phyloP scores from a whole-genome alignment of 2,113 vertebrate genomes.

The Siniperca knerii region DNA sequence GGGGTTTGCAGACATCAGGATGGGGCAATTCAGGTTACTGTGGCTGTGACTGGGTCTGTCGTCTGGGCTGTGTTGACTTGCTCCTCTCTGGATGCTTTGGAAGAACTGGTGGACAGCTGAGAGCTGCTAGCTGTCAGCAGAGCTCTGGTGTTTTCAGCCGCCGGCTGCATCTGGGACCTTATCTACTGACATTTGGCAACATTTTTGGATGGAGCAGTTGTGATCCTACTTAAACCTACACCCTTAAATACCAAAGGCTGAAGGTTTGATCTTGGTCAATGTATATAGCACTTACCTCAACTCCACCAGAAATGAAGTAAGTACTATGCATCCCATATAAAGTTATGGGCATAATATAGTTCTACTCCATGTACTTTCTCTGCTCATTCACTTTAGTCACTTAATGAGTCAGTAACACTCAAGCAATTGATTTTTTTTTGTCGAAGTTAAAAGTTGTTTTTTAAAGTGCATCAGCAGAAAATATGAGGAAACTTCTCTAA shows the following conservation, averaged over 20 bases:
- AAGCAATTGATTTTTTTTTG: neutral
- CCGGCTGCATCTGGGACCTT: conserved; percentile 36
- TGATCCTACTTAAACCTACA: conserved; percentile 21
- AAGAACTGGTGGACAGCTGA: conserved; percentile 56
- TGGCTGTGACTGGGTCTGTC: conserved; percentile 60
- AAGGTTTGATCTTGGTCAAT: conserved; percentile 63
- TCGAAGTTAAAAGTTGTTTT: neutral
- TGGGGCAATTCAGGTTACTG: conserved; percentile 69
- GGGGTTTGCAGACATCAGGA: conserved; percentile 62
- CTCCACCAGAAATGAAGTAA: conserved; percentile 80
- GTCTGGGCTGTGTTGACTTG: conserved; percentile 52
- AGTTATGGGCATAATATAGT: neutral
- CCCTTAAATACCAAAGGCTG: conserved; percentile 72
- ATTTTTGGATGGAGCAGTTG: conserved; percentile 63
- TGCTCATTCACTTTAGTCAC: neutral
- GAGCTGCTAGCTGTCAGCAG: conserved; percentile 60
- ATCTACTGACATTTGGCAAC: conserved; percentile 56
- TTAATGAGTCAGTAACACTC: neutral
- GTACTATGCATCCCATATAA: conserved; percentile 38
- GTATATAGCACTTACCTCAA: conserved; percentile 76
- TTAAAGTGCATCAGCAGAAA: neutral
- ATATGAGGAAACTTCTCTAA: neutral
- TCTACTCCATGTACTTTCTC: neutral
- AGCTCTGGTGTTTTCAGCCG: conserved; percentile 39
- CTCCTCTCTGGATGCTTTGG: conserved; percentile 66